Evolutionary conservation across 2,888 invertebrate genomes (phyloP), one percentile per base, ranked within the genome.

Genomic region (Drosophila subsilvestris): DNA sequence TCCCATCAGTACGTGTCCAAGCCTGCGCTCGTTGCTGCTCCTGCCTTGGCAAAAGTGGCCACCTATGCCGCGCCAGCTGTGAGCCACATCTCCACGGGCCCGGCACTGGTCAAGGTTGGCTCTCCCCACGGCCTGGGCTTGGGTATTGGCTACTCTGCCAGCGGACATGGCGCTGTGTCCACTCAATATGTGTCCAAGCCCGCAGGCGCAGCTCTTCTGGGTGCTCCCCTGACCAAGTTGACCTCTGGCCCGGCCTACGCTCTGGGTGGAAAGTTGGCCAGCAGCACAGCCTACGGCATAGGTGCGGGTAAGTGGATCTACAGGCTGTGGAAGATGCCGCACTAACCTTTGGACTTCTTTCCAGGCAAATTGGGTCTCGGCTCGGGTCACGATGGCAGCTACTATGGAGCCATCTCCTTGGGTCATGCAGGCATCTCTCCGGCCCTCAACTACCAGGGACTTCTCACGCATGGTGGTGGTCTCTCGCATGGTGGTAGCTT

Each of bases 391-490:
- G 69, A 56, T 53, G 86, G 72, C 44, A 62, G 76, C 22, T 89
- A 88, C 63, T 90, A 89, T 47, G 91, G 90, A 20, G 88, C 91
- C 17, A 88, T 90, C 45, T 83, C 90, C 3, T 78, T 91, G 43
- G 88, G 89, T 12, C 88, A 90, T 32, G 68, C 25, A 2, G 84
- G 77, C 1, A 76, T 83, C 8, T 89, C 90, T 0, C 89, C 91
- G 4, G 89, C 87, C 9, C 83, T 90, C 1, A 86, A 74, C 42
- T 86, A 90, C 49, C 88, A 88, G 27, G 90, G 88, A 6, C 80
- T 85, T 0, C 57, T 90, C 18, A 77, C 88, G 3, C 85, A 90
- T 56, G 80, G 79, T n/a, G 75, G 75, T 17, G 77, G 74, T 18
- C 44, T 63, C 47, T 5, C 18, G 1, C 37, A 37, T n/a, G 37